phyloP scores from a whole-genome alignment of 2,797 vertebrate genomes.

The Taeniopygia guttata region DNA sequence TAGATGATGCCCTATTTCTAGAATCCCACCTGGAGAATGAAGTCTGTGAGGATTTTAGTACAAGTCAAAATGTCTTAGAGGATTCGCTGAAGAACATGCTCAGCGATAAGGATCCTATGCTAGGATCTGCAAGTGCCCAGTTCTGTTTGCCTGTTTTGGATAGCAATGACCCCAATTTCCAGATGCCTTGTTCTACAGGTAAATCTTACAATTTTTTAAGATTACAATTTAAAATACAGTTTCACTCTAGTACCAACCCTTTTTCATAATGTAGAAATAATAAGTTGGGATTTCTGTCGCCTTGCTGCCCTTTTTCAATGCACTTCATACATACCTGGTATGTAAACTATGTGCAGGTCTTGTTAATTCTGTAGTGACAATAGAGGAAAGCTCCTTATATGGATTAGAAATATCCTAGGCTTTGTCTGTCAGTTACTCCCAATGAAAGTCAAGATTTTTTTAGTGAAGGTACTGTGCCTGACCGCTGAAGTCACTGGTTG shows the following conservation, averaged over 20 bases:
- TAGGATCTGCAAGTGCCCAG: slow-evolving; percentile 96
- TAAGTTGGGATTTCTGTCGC: slow-evolving; percentile 51
- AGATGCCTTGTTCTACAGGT: slow-evolving; percentile 90
- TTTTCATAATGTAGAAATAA: slow-evolving; percentile 52
- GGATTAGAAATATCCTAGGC: not conserved
- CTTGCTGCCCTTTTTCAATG: slow-evolving; percentile 33
- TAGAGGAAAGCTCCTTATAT: not conserved
- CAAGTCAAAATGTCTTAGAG: slow-evolving; percentile 86
- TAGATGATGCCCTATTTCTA: slow-evolving; percentile 94
- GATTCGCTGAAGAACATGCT: slow-evolving; percentile 99
- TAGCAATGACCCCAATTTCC: slow-evolving; percentile 90
- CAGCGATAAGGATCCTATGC: slow-evolving; percentile 99
- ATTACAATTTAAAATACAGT: slow-evolving; percentile 72
- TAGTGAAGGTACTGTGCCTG: not conserved
- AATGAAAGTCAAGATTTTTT: not conserved
- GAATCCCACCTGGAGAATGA: slow-evolving; percentile 97
- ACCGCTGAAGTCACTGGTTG: not conserved
- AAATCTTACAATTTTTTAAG: slow-evolving; percentile 80
- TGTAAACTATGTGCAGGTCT: not conserved
- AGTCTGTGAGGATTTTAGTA: slow-evolving; percentile 94
- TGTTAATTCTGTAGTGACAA: not conserved
- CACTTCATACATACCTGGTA: not conserved
- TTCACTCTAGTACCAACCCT: slow-evolving; percentile 63
- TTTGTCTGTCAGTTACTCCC: not conserved
- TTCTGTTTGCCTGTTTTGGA: slow-evolving; percentile 94